Conservation (phyloP, 2,888 invertebrate genomes). For the Spicauda simplicius region DNA sequence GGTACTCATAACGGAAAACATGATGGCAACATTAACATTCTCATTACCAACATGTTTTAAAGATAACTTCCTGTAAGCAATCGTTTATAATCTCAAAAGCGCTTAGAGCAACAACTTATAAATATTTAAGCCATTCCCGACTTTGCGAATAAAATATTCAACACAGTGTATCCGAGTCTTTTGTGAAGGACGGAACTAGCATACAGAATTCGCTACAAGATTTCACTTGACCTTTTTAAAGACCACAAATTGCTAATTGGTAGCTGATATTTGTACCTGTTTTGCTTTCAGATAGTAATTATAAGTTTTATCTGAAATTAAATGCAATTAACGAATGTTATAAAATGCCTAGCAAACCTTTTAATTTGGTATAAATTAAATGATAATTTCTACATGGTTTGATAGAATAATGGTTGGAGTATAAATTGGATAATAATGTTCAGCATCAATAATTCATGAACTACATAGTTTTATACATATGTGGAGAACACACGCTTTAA, state of each 20-base stretch:
- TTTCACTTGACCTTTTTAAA: constrained; percentile 1
- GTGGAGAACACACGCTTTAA: too few relatives aligned
- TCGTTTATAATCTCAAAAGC: constrained; percentile 3
- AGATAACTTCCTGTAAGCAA: background rate
- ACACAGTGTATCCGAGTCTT: constrained; percentile 1
- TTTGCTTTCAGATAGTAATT: background rate
- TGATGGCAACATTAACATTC: background rate
- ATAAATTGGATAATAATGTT: too few relatives aligned
- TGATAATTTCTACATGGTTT: too few relatives aligned
- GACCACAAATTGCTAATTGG: background rate
- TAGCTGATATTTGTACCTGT: background rate
- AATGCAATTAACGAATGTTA: too few relatives aligned
- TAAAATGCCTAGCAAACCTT: too few relatives aligned
- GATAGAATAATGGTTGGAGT: too few relatives aligned
- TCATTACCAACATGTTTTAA: background rate
- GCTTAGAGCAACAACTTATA: constrained; percentile 5
- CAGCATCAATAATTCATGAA: too few relatives aligned
- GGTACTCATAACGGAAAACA: too few relatives aligned
- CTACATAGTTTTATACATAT: too few relatives aligned
- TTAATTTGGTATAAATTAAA: too few relatives aligned
- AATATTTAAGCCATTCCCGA: constrained; percentile 10
- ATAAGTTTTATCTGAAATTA: background rate
- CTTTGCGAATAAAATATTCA: constrained; percentile 13
- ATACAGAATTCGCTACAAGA: background rate
- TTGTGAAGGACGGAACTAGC: background rate